Percentiles rank a stretch among this genome's conserved stretches.
Conservation (phyloP, 2,888 invertebrate species). For the Trissonchulus latispiculum region DNA sequence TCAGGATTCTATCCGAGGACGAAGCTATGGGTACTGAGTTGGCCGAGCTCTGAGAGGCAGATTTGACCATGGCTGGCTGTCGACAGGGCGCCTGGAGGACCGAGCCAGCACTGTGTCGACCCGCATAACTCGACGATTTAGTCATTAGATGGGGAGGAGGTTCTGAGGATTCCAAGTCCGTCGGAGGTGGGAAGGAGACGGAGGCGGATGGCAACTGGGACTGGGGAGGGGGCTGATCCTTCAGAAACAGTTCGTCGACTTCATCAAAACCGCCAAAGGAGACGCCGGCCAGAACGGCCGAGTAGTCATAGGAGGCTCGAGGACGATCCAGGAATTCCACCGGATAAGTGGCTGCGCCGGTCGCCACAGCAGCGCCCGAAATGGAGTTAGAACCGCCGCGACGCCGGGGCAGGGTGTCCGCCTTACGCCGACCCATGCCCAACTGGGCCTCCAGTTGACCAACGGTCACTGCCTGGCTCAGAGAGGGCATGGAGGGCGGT, state of each 20-base stretch:
- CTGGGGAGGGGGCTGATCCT: not conserved
- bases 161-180: no score
- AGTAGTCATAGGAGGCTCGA: not conserved
- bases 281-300: constrained; percentile 2
- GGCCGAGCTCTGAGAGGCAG: no score
- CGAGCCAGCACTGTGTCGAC: not conserved
- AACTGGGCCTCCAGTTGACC: not conserved
- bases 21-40: no score
- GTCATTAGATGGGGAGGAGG: not conserved
- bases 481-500: no score
- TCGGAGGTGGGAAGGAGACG: not conserved
- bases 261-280: constrained; percentile 17
- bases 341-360: not conserved
- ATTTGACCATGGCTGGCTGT: not conserved
- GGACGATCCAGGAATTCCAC: constrained; percentile 13
- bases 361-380: no score
- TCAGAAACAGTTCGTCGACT: not conserved
- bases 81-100: not conserved
- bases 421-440: not conserved
- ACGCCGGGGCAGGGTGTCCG: not conserved
- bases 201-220: not conserved
- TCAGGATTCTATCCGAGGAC: not conserved
- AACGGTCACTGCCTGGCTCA: not conserved
- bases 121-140: not conserved
- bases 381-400: no score